These are phyloP conservation scores for Prolemur simus DNA, from an alignment of 2,113 vertebrate genomes.

Conservation along the genomic window DNA sequence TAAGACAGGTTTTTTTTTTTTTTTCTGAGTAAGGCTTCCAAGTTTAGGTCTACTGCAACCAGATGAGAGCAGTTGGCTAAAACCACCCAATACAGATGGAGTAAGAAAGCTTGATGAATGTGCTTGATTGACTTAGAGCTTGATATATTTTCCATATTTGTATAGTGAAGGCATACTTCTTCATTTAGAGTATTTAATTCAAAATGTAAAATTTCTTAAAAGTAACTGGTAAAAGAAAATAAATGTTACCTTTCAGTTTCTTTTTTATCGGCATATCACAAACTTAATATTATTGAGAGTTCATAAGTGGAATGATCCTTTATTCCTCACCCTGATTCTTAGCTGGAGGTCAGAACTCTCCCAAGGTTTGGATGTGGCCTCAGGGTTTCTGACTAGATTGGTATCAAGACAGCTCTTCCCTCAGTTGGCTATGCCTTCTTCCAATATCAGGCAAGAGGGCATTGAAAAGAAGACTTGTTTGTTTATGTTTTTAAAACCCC, in stretches of 20 bases:
- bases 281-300: not conserved
- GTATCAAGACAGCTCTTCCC: not conserved
- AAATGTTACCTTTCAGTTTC: not conserved
- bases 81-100: not conserved
- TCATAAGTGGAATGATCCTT: not conserved
- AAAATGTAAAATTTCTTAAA: slow-evolving; percentile 44
- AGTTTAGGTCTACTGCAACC: not conserved
- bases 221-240: not conserved
- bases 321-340: not conserved
- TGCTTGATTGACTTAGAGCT: not conserved
- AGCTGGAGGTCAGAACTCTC: not conserved
- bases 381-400: not conserved
- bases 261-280: not conserved
- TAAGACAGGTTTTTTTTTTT: not conserved
- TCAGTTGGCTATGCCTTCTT: not conserved
- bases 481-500: not conserved
- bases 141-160: not conserved
- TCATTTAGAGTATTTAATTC: slow-evolving; percentile 10
- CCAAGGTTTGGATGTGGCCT: not conserved
- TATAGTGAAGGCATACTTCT: not conserved
- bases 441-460: not conserved
- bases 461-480: not conserved
- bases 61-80: not conserved
- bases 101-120: not conserved
- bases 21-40: not conserved